Evolutionary conservation across 2,888 invertebrate species (phyloP).

Genomic region (Trachelus tabidus): DNA sequence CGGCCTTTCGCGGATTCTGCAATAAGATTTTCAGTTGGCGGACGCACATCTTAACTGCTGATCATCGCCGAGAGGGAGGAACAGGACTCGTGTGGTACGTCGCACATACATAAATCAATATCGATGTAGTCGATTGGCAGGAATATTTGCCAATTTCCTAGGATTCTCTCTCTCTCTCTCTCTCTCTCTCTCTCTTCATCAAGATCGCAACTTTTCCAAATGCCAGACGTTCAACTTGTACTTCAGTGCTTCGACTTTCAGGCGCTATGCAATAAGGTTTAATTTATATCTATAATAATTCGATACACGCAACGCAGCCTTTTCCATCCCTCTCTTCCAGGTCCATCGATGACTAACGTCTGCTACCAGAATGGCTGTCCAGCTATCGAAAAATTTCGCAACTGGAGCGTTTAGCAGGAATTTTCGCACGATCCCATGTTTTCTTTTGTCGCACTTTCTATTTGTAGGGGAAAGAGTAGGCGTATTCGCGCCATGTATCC

Average conservation of each 20-base stretch:
- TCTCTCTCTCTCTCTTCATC: too few relatives aligned
- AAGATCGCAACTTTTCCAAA: neutral
- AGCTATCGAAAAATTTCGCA: too few relatives aligned
- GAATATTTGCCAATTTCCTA: too few relatives aligned
- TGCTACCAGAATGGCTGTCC: too few relatives aligned
- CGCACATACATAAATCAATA: neutral
- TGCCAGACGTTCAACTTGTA: neutral
- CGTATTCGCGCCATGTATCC: too few relatives aligned
- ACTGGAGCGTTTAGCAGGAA: too few relatives aligned
- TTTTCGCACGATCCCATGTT: too few relatives aligned
- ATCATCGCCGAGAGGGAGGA: neutral
- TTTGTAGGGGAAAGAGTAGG: too few relatives aligned
- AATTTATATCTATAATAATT: neutral
- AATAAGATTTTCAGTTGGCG: neutral
- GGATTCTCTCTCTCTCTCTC: too few relatives aligned
- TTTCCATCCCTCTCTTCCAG: neutral
- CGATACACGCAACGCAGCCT: neutral
- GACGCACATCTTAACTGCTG: neutral
- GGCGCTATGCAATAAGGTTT: neutral
- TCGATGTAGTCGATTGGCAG: neutral
- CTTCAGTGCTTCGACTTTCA: neutral
- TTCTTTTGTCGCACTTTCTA: too few relatives aligned
- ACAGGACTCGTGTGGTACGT: neutral
- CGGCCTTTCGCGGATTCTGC: neutral
- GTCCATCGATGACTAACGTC: too few relatives aligned